A percentile compares a stretch with the other conserved stretches of the same genome.
These are phyloP conservation scores for Vicugna pacos DNA, from an alignment of 2,113 vertebrate genomes.

Conservation along the genomic window DNA sequence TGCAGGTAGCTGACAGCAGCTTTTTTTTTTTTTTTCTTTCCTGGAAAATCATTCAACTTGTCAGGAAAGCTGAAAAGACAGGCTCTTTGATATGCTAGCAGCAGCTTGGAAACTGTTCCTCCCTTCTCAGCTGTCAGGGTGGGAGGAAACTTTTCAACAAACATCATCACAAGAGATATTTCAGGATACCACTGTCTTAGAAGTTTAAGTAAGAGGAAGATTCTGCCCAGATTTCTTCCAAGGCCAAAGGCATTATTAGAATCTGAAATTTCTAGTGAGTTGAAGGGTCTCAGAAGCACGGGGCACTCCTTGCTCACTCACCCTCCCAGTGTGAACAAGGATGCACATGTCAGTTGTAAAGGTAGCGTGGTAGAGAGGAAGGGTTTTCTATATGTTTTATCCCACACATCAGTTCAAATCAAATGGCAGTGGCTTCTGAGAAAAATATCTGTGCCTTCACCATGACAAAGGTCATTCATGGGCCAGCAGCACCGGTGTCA, in stretches of 20 bases:
- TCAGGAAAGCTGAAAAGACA: conserved; percentile 57
- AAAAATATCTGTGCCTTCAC: neutral
- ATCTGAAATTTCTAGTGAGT: neutral
- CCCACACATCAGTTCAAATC: neutral
- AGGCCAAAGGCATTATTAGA: conserved; percentile 32
- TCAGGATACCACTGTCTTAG: conserved; percentile 33
- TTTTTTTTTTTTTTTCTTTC: conserved; percentile 11
- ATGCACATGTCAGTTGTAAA: neutral
- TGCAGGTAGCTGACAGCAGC: neutral
- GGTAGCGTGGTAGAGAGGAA: neutral
- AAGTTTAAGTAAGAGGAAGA: conserved; percentile 7
- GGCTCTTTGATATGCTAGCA: conserved; percentile 52
- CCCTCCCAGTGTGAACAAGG: neutral
- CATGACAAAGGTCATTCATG: neutral
- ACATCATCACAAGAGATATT: conserved; percentile 40
- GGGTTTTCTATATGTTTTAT: neutral
- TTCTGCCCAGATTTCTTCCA: neutral
- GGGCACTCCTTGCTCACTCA: neutral
- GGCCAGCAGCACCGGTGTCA: accelerated
- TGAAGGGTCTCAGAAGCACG: neutral
- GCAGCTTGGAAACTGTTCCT: neutral
- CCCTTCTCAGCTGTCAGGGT: conserved; percentile 40
- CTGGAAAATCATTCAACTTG: conserved; percentile 52
- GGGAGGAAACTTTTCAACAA: conserved; percentile 31
- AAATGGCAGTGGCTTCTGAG: neutral